Base-by-base conservation (phyloP, 2,113 vertebrate species). In the Takifugu bimaculatus region DNA sequence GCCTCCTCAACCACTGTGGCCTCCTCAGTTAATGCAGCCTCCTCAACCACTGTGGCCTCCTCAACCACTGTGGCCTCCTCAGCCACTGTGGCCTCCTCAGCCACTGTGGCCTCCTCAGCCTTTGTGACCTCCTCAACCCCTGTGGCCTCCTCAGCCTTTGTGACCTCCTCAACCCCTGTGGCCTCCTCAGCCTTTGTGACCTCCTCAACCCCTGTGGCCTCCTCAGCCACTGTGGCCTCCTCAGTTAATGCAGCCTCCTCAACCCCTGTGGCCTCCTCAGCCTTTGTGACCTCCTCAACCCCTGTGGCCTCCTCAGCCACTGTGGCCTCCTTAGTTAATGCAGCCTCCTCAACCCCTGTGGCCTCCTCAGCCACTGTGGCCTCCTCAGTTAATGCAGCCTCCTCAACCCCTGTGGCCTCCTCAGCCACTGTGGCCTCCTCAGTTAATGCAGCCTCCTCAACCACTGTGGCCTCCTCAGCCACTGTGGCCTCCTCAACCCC, bases 41-140 rank as follows among this genome's bases (percentile, higher is more conserved):
- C 68, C 7, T 77, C 65, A 26, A 32, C 20, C 20, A 20, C 11
- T 6, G 13, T 43, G 35, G 32, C 26, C 1, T 63, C 68, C 50
- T 60, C 60, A 5, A 4, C 61, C 11, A 75, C 14, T 3, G 54
- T 25, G 54, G 56, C 64, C 25, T 73, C 79, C 26, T 27, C 29
- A 54, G 57, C 5, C 5, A 26, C 20, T 20, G 20, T 20, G 20
- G 1, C 20, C 20, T 20, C 20, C 20, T 20, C 20, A 20, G 1
- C 20, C 20, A 1, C 11, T 6, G 13, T 43, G 35, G 15, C 51
- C 51, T 79, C 68, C 7, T 77, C 65, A 26, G 42, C 14, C 0
- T 61, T 26, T 29, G 47, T 13, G 56, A 27, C 11, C n/a, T 68
- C 74, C 51, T 27, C 29, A 55, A 58, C 48, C 26, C 39, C 1